Conservation (phyloP, 1,140 invertebrate species). For the Drosophila grimshawi region DNA sequence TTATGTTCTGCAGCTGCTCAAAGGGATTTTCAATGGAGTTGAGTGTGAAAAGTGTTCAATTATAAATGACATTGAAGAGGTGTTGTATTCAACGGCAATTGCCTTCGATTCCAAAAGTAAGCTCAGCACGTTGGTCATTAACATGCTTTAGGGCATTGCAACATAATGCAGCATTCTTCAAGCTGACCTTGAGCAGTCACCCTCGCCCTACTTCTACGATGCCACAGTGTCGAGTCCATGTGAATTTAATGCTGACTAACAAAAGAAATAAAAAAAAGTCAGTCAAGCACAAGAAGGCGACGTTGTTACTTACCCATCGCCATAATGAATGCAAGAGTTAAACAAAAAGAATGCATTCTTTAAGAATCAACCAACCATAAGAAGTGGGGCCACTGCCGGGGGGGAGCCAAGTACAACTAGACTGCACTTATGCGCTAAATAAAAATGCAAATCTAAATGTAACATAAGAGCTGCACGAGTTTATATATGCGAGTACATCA, state of each 20-base stretch:
- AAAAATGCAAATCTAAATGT: slow-evolving; percentile 83
- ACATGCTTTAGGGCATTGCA: background rate
- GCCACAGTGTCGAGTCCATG: slow-evolving; percentile 2
- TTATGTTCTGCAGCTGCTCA: slow-evolving; percentile 6
- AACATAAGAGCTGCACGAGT: slow-evolving; percentile 45
- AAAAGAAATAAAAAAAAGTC: slow-evolving; percentile 25
- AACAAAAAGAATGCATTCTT: slow-evolving; percentile 58
- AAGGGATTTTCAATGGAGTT: slow-evolving; percentile 21
- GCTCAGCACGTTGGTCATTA: too few species aligned
- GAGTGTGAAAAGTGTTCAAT: slow-evolving; percentile 26
- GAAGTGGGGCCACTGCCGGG: slow-evolving; percentile 12
- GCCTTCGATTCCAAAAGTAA: too few species aligned
- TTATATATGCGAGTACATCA: background rate
- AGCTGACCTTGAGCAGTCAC: slow-evolving; percentile 38
- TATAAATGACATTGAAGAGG: slow-evolving; percentile 26
- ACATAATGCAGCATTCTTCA: slow-evolving; percentile 12
- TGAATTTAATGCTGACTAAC: slow-evolving; percentile 31
- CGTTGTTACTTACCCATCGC: slow-evolving; percentile 14
- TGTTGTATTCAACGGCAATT: slow-evolving; percentile 4
- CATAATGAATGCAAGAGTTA: slow-evolving; percentile 47
- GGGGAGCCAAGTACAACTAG: slow-evolving; percentile 34
- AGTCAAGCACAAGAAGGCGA: slow-evolving; percentile 31
- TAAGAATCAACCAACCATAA: slow-evolving; percentile 28
- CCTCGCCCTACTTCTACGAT: slow-evolving; percentile 14
- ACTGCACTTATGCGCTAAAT: slow-evolving; percentile 78